phyloP scores from a whole-genome alignment of 1,140 invertebrate species.

The Aphelinus atriplicis region DNA sequence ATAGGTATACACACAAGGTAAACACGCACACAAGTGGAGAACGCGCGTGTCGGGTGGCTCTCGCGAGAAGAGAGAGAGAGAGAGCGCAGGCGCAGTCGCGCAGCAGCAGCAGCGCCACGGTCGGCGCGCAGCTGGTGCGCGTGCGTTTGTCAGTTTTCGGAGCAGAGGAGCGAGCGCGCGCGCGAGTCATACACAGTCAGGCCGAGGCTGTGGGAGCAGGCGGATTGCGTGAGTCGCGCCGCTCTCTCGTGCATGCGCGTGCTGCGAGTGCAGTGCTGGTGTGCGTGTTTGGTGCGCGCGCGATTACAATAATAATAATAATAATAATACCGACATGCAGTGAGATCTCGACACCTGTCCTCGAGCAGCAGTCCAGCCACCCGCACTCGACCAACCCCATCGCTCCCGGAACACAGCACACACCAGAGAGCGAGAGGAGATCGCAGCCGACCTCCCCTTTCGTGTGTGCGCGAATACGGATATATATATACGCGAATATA shows the following conservation, averaged over 20 bases:
- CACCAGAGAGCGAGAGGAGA: background rate
- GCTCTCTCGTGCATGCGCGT: background rate
- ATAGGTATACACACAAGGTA: constrained; percentile 1
- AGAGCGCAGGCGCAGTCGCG: background rate
- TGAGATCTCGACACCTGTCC: too few relatives aligned
- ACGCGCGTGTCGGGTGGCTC: background rate
- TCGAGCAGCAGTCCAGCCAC: too few relatives aligned
- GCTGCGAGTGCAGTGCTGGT: constrained; percentile 15
- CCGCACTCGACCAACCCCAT: too few relatives aligned
- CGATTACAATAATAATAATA: too few relatives aligned
- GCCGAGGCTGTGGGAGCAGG: constrained; percentile 57
- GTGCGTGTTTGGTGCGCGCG: too few relatives aligned
- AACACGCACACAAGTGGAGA: background rate
- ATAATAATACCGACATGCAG: too few relatives aligned
- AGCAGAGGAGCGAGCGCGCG: constrained; percentile 27
- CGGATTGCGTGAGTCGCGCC: constrained; percentile 41
- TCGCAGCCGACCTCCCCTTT: background rate
- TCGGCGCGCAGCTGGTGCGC: background rate
- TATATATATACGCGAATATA: background rate
- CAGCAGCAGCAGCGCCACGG: background rate
- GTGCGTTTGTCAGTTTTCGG: too few relatives aligned
- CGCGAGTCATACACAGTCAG: constrained; percentile 45
- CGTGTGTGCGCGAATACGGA: constrained; percentile 3
- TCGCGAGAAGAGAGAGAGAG: background rate
- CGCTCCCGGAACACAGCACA: too few relatives aligned